phyloP scores from a whole-genome alignment of 2,113 vertebrate genomes.

The Chaetodon auriga region DNA sequence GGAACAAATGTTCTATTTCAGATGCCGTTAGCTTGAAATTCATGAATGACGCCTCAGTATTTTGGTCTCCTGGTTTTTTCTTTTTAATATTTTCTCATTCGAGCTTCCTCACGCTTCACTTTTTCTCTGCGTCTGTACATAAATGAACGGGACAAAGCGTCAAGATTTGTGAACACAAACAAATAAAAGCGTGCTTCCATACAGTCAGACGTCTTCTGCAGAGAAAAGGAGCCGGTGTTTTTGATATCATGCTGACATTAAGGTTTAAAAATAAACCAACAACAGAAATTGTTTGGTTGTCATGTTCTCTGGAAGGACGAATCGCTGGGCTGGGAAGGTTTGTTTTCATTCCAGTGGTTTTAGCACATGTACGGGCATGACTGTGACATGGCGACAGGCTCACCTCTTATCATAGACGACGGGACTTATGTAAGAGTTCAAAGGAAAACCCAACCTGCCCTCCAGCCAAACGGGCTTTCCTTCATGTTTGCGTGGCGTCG shows the following conservation, averaged over 20 bases:
- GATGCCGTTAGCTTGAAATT: background rate
- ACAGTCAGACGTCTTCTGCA: background rate
- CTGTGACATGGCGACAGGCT: slow-evolving; percentile 8
- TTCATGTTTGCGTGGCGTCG: slow-evolving; percentile 26
- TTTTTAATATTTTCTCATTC: background rate
- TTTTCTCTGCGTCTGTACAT: background rate
- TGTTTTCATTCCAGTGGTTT: slow-evolving; percentile 50
- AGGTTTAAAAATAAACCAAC: background rate
- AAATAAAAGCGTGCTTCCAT: background rate
- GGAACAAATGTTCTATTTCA: background rate
- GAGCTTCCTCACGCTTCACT: background rate
- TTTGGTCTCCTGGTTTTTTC: background rate
- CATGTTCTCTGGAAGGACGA: background rate
- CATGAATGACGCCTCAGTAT: background rate
- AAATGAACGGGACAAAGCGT: background rate
- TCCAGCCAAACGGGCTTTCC: slow-evolving; percentile 31
- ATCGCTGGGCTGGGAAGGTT: background rate
- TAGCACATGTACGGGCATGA: slow-evolving; percentile 50
- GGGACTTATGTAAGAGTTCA: slow-evolving; percentile 34
- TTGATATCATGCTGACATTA: background rate
- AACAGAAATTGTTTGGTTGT: background rate
- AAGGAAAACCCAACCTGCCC: slow-evolving; percentile 22
- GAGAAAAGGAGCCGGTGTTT: background rate
- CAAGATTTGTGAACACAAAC: background rate
- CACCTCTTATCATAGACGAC: background rate